A percentile compares a stretch with the other conserved stretches of the same genome.
phyloP scores from a whole-genome alignment of 2,113 vertebrate genomes.

The Atrichornis clamosus region DNA sequence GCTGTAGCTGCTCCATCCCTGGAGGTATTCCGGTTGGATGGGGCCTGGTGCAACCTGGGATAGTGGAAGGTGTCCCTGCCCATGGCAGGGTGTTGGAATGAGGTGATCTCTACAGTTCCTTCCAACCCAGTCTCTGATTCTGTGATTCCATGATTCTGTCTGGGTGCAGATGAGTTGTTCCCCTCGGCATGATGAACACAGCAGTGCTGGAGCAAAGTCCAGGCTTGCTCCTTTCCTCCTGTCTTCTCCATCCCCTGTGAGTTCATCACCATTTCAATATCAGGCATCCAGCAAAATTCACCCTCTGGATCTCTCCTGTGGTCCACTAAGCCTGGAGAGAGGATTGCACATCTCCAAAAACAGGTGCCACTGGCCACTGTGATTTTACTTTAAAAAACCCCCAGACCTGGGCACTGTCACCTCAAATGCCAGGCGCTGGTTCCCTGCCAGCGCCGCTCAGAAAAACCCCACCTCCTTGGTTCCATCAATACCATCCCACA shows the following conservation, averaged over 20 bases:
- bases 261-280: not conserved
- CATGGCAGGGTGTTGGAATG: not conserved
- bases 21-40: not conserved
- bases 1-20: not conserved
- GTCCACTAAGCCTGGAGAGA: not conserved
- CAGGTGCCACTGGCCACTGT: not conserved
- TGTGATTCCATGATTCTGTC: not conserved
- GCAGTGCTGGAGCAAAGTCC: not conserved
- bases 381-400: not conserved
- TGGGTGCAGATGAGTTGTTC: not conserved
- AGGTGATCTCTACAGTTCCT: not conserved
- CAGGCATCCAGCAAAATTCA: not conserved
- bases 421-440: not conserved
- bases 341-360: not conserved
- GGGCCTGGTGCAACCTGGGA: not conserved
- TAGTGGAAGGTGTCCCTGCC: not conserved
- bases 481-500: not conserved
- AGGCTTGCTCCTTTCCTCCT: not conserved
- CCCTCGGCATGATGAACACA: fast-evolving
- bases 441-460: not conserved
- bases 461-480: not conserved
- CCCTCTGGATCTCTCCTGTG: not conserved
- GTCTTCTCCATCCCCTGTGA: not conserved
- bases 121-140: not conserved
- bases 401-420: not conserved